Base-by-base conservation (phyloP, 2,797 vertebrate genomes). In the Botia kubotai region DNA sequence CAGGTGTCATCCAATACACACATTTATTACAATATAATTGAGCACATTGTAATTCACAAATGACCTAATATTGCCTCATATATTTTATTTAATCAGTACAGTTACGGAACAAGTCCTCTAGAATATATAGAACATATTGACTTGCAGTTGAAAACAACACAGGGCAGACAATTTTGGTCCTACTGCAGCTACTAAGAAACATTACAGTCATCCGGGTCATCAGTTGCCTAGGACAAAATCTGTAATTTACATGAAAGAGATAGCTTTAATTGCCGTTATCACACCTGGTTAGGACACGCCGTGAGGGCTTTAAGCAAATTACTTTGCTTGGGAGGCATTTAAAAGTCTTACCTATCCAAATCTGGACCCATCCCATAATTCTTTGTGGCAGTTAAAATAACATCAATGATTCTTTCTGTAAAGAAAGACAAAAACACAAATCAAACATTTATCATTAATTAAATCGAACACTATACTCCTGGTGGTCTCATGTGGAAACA, bases 401-500 rank as follows among this genome's bases (percentile, higher is more conserved):
- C 74, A 81, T 91, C 89, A 84, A 93, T 90, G 70, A 91, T 86
- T 72, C 69, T 88, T 80, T 93, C 92, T 93, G 88, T 63, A 69
- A 75, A 72, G 43, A 75, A 75, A 68, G 66, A 33, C 58, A 50
- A 19, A 21, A 78, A 74, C 82, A 74, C 82, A 21, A 46, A 75
- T 55, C 12, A 19, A 33, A 79, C 33, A 65, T 3, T 0, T 36
- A 23, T 39, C 16, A 43, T 12, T 26, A 83, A 75, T 76, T 60
- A 85, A 71, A 87, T 88, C 75, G 88, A 76, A 71, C 82, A 84
- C 1, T 13, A 63, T 84, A 67, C 75, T 83, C 82, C 85, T 84
- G 90, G 89, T 90, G 91, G 90, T 91, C 91, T 80, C 53, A 17
- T 83, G 75, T 65, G 78, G 77, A 86, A 58, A 76, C 53, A 79